phyloP scores from a whole-genome alignment of 2,113 vertebrate species.

The Aramus guarauna region DNA sequence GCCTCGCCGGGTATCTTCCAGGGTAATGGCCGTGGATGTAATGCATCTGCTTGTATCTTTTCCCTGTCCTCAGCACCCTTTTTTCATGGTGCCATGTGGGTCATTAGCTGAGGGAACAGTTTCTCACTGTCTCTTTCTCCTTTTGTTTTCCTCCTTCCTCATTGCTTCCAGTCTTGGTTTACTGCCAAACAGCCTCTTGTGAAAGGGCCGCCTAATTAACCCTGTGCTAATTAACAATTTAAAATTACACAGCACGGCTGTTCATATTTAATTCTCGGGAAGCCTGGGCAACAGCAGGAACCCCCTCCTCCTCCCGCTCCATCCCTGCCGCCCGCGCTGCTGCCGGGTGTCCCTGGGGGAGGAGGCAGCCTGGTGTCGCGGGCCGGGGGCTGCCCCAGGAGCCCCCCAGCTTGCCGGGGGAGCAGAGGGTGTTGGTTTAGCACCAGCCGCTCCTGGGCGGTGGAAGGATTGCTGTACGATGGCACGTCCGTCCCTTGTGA shows the following conservation, averaged over 20 bases:
- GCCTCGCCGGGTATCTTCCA: not conserved
- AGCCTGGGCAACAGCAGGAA: slow-evolving; percentile 74
- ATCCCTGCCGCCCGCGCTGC: slow-evolving; percentile 43
- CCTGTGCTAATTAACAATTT: slow-evolving; percentile 98
- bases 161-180: slow-evolving; percentile 80
- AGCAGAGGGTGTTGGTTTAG: not conserved
- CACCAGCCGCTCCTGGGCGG: accelerated
- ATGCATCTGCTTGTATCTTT: not conserved
- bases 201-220: slow-evolving; percentile 95
- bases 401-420: not conserved
- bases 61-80: not conserved
- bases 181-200: slow-evolving; percentile 82
- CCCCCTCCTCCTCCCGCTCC: slow-evolving; percentile 50
- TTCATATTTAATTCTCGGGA: slow-evolving; percentile 88
- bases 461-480: not conserved
- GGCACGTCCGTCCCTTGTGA: not conserved
- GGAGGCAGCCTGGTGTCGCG: not conserved
- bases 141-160: slow-evolving; percentile 72
- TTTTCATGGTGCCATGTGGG: slow-evolving; percentile 14
- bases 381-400: not conserved
- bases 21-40: not conserved
- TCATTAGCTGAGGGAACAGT: slow-evolving; percentile 65
- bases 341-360: not conserved
- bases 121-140: slow-evolving; percentile 66
- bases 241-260: slow-evolving; percentile 93